Evolutionary conservation across 1,140 invertebrate species (phyloP).

Genomic region (Semibalanus balanoides): DNA sequence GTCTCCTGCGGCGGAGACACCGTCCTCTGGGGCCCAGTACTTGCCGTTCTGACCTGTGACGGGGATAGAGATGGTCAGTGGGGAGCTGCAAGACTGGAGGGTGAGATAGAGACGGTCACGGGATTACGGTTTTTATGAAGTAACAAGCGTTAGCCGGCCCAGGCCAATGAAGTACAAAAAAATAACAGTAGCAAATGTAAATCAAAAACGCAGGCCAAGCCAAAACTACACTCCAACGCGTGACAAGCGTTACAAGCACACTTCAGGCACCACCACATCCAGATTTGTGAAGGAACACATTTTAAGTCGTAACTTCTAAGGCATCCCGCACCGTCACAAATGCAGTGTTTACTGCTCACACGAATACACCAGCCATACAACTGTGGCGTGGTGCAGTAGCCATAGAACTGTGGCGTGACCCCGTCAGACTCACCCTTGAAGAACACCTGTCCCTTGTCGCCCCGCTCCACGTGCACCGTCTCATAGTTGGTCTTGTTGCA

Average conservation of each 20-base stretch:
- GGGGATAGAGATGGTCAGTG: slow-evolving; percentile 12
- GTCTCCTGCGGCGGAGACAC: slow-evolving; percentile 70
- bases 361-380: slow-evolving; percentile 4
- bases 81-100: slow-evolving; percentile 4
- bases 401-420: neutral
- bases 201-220: neutral
- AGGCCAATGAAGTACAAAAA: neutral
- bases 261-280: neutral
- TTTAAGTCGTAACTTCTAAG: too few relatives aligned
- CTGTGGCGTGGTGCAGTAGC: neutral
- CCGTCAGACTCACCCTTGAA: slow-evolving; percentile 63
- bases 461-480: slow-evolving; percentile 76
- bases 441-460: slow-evolving; percentile 73
- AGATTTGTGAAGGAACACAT: too few relatives aligned
- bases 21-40: slow-evolving; percentile 81
- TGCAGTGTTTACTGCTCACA: neutral
- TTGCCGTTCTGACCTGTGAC: slow-evolving; percentile 72
- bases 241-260: slow-evolving; percentile 4
- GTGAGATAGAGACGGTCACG: too few relatives aligned
- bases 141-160: too few relatives aligned
- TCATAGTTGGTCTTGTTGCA: slow-evolving; percentile 93
- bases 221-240: neutral
- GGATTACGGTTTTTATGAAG: too few relatives aligned
- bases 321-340: too few relatives aligned
- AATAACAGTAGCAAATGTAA: neutral